Conservation (phyloP, 2,888 invertebrate genomes). For the Lacanobia oleracea region DNA sequence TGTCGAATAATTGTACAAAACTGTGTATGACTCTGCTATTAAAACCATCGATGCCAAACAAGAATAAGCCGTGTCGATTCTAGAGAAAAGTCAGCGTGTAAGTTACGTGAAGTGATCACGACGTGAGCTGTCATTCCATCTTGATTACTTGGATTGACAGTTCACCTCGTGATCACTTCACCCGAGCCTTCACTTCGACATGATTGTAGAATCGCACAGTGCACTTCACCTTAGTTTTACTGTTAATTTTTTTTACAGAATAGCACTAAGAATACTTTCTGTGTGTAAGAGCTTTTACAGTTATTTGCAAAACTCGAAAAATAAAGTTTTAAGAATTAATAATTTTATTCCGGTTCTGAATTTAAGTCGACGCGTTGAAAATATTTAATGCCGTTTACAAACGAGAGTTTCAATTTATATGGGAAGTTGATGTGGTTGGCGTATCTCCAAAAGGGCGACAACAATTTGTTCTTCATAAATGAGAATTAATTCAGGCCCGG, state of each 20-base stretch:
- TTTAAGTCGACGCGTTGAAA: conserved; percentile 29
- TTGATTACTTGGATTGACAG: too few species aligned
- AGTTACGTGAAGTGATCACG: too few species aligned
- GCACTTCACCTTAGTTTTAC: too few species aligned
- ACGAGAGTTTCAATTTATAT: conserved; percentile 65
- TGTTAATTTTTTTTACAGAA: too few species aligned
- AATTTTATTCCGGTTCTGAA: conserved; percentile 13
- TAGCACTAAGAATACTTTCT: neutral
- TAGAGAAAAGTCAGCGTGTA: too few species aligned
- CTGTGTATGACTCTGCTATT: neutral
- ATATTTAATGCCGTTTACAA: conserved; percentile 39
- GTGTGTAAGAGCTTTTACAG: conserved; percentile 9
- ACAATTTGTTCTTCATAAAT: conserved; percentile 55
- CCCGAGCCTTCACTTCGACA: too few species aligned
- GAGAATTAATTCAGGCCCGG: conserved; percentile 49
- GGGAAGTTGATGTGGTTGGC: conserved; percentile 64
- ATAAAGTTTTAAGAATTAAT: conserved; percentile 33
- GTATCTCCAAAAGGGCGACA: conserved; percentile 61
- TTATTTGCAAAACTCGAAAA: conserved; percentile 13
- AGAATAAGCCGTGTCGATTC: too few species aligned
- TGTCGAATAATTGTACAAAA: neutral
- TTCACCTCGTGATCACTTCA: too few species aligned
- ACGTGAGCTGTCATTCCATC: too few species aligned
- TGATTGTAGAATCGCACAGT: too few species aligned
- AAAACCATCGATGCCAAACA: too few species aligned